Base-by-base conservation (phyloP, 2,113 vertebrate species). In the Tupaia tana region DNA sequence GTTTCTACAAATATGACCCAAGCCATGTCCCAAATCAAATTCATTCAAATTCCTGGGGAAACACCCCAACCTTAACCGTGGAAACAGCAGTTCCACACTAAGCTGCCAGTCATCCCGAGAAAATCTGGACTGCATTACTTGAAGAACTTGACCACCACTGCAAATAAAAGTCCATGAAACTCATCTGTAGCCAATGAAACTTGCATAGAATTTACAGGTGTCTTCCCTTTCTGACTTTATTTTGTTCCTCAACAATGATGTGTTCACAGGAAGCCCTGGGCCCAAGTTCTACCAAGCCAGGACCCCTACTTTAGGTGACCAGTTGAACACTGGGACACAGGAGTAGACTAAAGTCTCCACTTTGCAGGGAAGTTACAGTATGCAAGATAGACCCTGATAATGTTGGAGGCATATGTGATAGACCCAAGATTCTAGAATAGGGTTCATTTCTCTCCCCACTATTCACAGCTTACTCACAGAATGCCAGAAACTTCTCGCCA, bases 391-490 rank as follows among this genome's bases (percentile, higher is more conserved):
- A 43, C 20, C 12, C 13, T 14, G 19, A 66, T 15, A n/a, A 6
- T 27, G 6, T 19, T 89, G 7, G 9, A 63, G 22, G 2, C 0
- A 1, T 29, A 75, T 34, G 64, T 10, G n/a, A 34, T 29, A 58
- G 15, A 74, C 13, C 15, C 12, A 67, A 83, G 20, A 3, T 13
- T 43, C 77, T 61, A 69, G 52, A 56, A 3, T 67, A 71, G 11
- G 24, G 11, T 64, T 66, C 77, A 5, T 6, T 79, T 63, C 29
- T 74, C 9, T 75, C 25, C 31, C 43, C 13, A 29, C 1, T n/a
- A 27, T 59, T n/a, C 56, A 34, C 10, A 19, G 16, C 59, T 43
- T 43, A 96, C 93, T 92, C 80, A 97, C 88, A 1, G 52, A 4
- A 0, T 4, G 34, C 3, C 14, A 87, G 3, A 61, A 75, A 95